Percentiles rank a stretch among this genome's conserved stretches.
Evolutionary conservation across 2,113 vertebrate species (phyloP).

Genomic region (Hippocampus guttulatus): DNA sequence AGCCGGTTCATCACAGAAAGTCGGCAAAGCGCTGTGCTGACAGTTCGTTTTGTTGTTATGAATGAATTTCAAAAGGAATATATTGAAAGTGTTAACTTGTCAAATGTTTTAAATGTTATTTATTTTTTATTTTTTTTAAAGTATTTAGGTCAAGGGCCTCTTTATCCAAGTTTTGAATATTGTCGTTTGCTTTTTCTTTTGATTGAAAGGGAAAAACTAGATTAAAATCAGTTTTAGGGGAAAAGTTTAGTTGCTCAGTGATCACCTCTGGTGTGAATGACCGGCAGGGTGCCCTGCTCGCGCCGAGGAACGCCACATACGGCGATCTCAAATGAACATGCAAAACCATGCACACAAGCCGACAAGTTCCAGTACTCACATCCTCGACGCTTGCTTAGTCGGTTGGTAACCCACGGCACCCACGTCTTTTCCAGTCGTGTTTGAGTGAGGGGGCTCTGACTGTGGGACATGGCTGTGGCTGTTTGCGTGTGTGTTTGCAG

Average conservation of each 20-base stretch:
- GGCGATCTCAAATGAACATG: neutral
- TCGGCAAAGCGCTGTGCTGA: too few species aligned
- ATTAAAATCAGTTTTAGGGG: neutral
- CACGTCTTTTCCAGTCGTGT: conserved; percentile 86
- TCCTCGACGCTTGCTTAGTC: conserved; percentile 75
- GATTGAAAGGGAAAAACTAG: neutral
- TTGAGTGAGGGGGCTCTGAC: conserved; percentile 74
- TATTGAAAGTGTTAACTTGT: too few species aligned
- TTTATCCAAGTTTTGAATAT: neutral
- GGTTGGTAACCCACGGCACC: conserved; percentile 76
- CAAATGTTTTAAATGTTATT: too few species aligned
- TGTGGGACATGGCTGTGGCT: conserved; percentile 61
- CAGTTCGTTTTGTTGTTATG: too few species aligned
- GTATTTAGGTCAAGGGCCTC: neutral
- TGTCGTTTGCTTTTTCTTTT: neutral
- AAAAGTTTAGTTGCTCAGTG: neutral
- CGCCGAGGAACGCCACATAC: neutral
- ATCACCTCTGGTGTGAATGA: neutral
- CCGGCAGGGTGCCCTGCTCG: neutral
- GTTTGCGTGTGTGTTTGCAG: conserved; percentile 8
- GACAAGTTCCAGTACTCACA: conserved; percentile 61
- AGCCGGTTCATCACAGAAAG: neutral
- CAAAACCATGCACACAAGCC: neutral
- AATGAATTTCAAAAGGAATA: neutral
- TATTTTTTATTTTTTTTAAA: neutral